Conservation (phyloP, 2,888 invertebrate species). For the Drosophila mulleri region DNA sequence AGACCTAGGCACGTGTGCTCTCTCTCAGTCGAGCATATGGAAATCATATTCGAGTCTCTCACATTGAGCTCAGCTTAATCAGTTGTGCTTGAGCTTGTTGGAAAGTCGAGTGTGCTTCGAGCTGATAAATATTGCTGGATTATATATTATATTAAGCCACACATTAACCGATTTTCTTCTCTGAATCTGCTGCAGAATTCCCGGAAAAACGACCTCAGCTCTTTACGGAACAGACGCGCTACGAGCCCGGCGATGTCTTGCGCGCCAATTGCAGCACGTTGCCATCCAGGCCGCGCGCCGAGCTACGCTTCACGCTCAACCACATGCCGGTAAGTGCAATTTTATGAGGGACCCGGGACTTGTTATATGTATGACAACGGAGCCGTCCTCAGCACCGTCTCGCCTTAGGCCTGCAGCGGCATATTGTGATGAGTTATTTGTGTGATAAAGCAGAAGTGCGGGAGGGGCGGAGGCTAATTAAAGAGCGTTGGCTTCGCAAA, state of each 20-base stretch:
- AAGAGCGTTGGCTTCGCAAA: conserved; percentile 58
- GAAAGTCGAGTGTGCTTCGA: too few relatives aligned
- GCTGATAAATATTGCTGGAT: too few relatives aligned
- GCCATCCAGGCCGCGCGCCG: conserved; percentile 90
- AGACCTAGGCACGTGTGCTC: background rate
- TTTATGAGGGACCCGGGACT: background rate
- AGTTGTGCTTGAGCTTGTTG: too few relatives aligned
- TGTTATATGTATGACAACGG: background rate
- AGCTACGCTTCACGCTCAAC: conserved; percentile 91
- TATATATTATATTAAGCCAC: too few relatives aligned
- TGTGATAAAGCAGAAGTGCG: conserved; percentile 17
- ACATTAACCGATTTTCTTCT: background rate
- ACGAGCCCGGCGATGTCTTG: conserved; percentile 90
- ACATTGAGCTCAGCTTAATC: background rate
- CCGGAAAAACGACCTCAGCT: conserved; percentile 90
- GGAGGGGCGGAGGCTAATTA: conserved; percentile 57
- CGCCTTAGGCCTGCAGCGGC: background rate
- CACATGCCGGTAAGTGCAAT: conserved; percentile 89
- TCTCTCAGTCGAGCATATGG: background rate
- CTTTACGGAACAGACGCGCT: conserved; percentile 89
- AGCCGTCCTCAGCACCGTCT: conserved; percentile 3
- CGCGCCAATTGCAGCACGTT: conserved; percentile 92
- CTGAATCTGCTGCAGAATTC: conserved; percentile 87
- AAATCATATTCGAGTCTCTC: background rate
- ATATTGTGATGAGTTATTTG: conserved; percentile 17